Percentiles rank a stretch among this genome's conserved stretches.
These are phyloP conservation scores for Atrichornis clamosus DNA, from an alignment of 2,113 vertebrate species.

Conservation along the genomic window DNA sequence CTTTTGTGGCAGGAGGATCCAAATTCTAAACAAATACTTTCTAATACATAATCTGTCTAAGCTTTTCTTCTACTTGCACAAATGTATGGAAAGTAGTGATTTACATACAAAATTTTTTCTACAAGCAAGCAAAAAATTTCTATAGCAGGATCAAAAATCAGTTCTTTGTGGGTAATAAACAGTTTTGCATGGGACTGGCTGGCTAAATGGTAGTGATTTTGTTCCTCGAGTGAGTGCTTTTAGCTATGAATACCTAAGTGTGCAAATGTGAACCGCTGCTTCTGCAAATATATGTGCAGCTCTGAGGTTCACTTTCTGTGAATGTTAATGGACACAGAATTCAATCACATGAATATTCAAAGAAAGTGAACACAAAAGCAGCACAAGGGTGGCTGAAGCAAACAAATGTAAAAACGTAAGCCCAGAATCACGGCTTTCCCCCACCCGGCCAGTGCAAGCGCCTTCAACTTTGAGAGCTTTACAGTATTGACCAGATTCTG, in stretches of 20 bases:
- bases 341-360: conserved; percentile 46
- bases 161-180: conserved; percentile 21
- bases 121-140: background rate
- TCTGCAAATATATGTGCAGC: conserved; percentile 13
- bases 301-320: conserved; percentile 40
- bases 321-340: conserved; percentile 37
- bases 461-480: background rate
- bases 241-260: conserved; percentile 45
- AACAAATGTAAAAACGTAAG: background rate
- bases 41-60: background rate
- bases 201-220: conserved; percentile 7
- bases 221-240: conserved; percentile 10
- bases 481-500: background rate
- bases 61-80: background rate
- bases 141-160: background rate
- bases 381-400: background rate
- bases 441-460: accelerated
- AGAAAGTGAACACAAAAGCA: conserved; percentile 46
- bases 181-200: conserved; percentile 2
- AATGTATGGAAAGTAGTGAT: background rate
- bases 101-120: background rate
- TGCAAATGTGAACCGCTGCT: conserved; percentile 6
- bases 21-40: conserved; percentile 23
- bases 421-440: background rate
- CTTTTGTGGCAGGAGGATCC: background rate